Percentiles rank a stretch among this genome's conserved stretches.
Evolutionary conservation across 2,888 invertebrate species (phyloP).

Genomic region (Isoperla grammatica): DNA sequence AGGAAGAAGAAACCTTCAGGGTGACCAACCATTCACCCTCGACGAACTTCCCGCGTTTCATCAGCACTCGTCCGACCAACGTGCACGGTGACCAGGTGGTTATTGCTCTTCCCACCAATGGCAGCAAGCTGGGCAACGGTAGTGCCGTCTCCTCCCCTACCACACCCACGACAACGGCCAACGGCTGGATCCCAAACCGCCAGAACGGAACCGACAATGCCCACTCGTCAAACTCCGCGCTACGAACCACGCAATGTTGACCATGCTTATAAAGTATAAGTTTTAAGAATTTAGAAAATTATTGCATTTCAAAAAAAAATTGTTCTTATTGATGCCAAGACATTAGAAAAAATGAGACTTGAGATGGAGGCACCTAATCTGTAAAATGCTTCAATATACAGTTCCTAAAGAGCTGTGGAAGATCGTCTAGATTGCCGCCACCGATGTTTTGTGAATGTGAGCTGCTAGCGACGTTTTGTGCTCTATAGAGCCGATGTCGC

Average conservation of each 20-base stretch:
- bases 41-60: conserved; percentile 10
- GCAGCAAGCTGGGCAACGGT: conserved; percentile 36
- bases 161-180: conserved; percentile 31
- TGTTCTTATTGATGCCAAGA: no score
- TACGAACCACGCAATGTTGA: conserved; percentile 37
- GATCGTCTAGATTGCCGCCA: no score
- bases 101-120: conserved; percentile 28
- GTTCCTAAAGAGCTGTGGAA: no score
- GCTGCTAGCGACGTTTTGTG: no score
- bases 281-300: no score
- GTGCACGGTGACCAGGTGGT: conserved; percentile 1
- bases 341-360: no score
- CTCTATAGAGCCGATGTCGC: no score
- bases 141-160: conserved; percentile 28
- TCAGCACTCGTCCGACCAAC: conserved; percentile 13
- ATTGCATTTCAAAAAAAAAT: no score
- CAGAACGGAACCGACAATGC: conserved; percentile 19
- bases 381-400: no score
- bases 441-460: no score
- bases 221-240: conserved; percentile 16
- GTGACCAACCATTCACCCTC: conserved; percentile 17
- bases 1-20: conserved; percentile 31
- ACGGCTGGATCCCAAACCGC: conserved; percentile 32
- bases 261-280: background rate
- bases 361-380: no score